Conservation (phyloP, 2,113 vertebrate genomes). For the Maylandia zebra region DNA sequence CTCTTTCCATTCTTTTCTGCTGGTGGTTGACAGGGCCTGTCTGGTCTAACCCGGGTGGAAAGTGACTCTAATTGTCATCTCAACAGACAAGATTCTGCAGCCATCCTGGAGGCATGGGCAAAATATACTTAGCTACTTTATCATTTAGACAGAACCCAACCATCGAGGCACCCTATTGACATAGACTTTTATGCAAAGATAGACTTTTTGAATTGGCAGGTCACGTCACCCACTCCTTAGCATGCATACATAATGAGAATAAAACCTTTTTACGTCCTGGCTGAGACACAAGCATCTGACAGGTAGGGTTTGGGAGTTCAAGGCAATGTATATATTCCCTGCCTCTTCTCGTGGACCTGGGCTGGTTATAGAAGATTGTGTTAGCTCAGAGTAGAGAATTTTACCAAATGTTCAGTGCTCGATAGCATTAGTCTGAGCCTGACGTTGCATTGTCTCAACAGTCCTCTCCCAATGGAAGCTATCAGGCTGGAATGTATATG, state of each 20-base stretch:
- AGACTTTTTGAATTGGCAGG: conserved; percentile 75
- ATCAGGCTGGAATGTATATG: conserved; percentile 29
- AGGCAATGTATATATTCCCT: conserved; percentile 54
- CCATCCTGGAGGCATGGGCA: conserved; percentile 65
- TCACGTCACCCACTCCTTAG: conserved; percentile 67
- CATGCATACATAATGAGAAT: conserved; percentile 65
- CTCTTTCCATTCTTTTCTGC: conserved; percentile 57
- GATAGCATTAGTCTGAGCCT: conserved; percentile 43
- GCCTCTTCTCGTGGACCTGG: conserved; percentile 45
- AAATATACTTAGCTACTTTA: conserved; percentile 77
- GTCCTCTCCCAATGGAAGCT: conserved; percentile 27
- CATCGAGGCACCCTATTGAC: conserved; percentile 60
- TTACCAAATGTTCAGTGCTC: conserved; percentile 55
- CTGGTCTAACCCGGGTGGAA: conserved; percentile 73
- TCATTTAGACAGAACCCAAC: conserved; percentile 70
- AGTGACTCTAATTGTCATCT: conserved; percentile 82
- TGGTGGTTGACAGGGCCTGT: conserved; percentile 71
- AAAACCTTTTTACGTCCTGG: conserved; percentile 59
- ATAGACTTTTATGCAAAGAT: conserved; percentile 72
- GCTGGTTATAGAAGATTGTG: conserved; percentile 49
- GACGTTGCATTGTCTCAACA: conserved; percentile 39
- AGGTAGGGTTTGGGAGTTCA: conserved; percentile 61
- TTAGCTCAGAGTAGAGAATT: conserved; percentile 46
- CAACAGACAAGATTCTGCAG: conserved; percentile 74
- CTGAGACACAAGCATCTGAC: conserved; percentile 69